phyloP scores from a whole-genome alignment of 2,888 invertebrate species.

The Ptychoptera albimana region DNA sequence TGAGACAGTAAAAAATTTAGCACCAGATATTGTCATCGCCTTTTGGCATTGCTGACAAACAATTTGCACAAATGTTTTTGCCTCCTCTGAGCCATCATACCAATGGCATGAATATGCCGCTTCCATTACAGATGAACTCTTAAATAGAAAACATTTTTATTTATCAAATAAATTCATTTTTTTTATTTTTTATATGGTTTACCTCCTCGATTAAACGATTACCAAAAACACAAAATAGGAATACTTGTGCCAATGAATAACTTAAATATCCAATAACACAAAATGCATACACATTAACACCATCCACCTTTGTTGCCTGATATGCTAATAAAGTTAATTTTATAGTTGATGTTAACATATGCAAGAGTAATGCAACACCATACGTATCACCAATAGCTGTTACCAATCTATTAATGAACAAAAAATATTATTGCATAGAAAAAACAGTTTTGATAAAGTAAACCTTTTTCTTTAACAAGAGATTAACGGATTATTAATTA shows the following conservation, averaged over 20 bases:
- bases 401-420: slow-evolving; percentile 42
- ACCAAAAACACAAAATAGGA: slow-evolving; percentile 75
- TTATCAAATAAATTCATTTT: neutral
- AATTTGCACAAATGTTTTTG: slow-evolving; percentile 80
- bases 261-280: slow-evolving; percentile 63
- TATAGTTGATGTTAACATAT: slow-evolving; percentile 74
- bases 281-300: slow-evolving; percentile 60
- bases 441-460: too few species aligned
- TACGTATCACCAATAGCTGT: slow-evolving; percentile 70
- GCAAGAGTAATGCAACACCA: slow-evolving; percentile 64
- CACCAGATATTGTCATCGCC: slow-evolving; percentile 75
- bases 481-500: too few species aligned
- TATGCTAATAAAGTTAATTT: slow-evolving; percentile 69
- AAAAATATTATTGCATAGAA: too few species aligned
- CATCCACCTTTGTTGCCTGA: slow-evolving; percentile 72
- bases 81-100: slow-evolving; percentile 82
- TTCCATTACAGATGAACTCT: slow-evolving; percentile 86
- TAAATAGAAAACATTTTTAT: slow-evolving; percentile 9
- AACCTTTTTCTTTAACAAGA: too few species aligned
- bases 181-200: slow-evolving; percentile 11
- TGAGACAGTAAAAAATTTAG: slow-evolving; percentile 79
- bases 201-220: slow-evolving; percentile 80
- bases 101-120: slow-evolving; percentile 81
- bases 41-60: slow-evolving; percentile 85
- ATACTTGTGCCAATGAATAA: slow-evolving; percentile 71